phyloP scores from a whole-genome alignment of 2,888 invertebrate genomes.

The Periphyllus acericola region DNA sequence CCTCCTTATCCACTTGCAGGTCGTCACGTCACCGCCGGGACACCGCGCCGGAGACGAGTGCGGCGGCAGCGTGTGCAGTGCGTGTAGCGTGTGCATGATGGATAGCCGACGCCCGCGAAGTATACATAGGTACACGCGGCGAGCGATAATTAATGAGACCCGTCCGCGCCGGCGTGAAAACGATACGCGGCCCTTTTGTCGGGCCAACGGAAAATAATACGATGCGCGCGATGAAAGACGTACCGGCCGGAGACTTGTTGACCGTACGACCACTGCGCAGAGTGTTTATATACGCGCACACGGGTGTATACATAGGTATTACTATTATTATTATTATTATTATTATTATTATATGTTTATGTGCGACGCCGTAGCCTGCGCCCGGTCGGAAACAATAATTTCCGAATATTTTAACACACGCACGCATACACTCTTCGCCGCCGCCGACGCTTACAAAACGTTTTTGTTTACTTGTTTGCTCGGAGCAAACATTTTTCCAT shows the following conservation, averaged over 20 bases:
- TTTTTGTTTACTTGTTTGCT: conserved; percentile 54
- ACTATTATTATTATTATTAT: conserved; percentile 28
- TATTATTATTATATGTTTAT: neutral
- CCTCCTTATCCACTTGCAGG: neutral
- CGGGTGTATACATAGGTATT: neutral
- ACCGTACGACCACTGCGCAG: neutral
- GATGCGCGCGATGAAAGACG: neutral
- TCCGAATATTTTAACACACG: conserved; percentile 55
- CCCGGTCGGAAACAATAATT: conserved; percentile 44
- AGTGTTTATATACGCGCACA: neutral
- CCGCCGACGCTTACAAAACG: conserved; percentile 7
- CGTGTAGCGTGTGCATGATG: conserved; percentile 32
- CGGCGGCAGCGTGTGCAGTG: neutral
- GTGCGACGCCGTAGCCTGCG: neutral
- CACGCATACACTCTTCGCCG: neutral
- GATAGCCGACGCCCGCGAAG: conserved; percentile 5
- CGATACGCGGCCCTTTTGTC: conserved; percentile 35
- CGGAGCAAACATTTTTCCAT: conserved; percentile 47
- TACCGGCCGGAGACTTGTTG: conserved; percentile 10
- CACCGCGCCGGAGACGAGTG: conserved; percentile 10
- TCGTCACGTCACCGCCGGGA: neutral
- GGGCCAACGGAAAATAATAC: neutral
- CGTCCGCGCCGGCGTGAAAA: conserved; percentile 49
- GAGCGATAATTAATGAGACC: conserved; percentile 42
- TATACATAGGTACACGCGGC: neutral